phyloP scores from a whole-genome alignment of 2,797 vertebrate genomes.

The Takifugu ocellatus region DNA sequence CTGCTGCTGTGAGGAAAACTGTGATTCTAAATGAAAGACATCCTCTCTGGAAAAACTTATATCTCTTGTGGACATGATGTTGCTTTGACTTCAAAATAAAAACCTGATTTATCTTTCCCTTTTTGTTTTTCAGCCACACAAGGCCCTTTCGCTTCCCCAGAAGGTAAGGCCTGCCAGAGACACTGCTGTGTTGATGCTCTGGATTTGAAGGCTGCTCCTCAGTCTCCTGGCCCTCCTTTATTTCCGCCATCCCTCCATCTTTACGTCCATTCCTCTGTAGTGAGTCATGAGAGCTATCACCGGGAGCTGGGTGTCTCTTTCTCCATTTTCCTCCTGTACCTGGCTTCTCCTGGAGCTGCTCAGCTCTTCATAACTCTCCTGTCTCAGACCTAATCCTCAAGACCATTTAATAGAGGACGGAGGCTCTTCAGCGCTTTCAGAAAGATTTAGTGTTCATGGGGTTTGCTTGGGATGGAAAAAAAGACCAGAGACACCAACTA shows the following conservation, averaged over 20 bases:
- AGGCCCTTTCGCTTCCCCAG: constrained; percentile 91
- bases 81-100: constrained; percentile 51
- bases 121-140: constrained; percentile 79
- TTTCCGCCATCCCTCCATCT: constrained; percentile 55
- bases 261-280: constrained; percentile 58
- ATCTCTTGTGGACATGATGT: constrained; percentile 50
- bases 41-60: constrained; percentile 25
- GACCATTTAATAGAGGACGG: constrained; percentile 8
- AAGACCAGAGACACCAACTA: not conserved
- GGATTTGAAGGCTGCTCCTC: constrained; percentile 25
- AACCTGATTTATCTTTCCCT: constrained; percentile 57
- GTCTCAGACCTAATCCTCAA: constrained; percentile 9
- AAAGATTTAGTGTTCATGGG: not conserved
- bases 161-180: constrained; percentile 84
- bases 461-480: not conserved
- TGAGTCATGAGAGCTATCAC: constrained; percentile 62
- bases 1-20: not conserved
- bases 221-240: constrained; percentile 17
- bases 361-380: constrained; percentile 10
- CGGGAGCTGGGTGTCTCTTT: constrained; percentile 26
- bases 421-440: not conserved
- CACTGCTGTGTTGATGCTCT: constrained; percentile 29
- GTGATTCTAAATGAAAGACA: constrained; percentile 26
- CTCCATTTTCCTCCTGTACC: constrained; percentile 25
- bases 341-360: constrained; percentile 27